phyloP scores from a whole-genome alignment of 2,113 vertebrate genomes.

The Callopanchax toddi region DNA sequence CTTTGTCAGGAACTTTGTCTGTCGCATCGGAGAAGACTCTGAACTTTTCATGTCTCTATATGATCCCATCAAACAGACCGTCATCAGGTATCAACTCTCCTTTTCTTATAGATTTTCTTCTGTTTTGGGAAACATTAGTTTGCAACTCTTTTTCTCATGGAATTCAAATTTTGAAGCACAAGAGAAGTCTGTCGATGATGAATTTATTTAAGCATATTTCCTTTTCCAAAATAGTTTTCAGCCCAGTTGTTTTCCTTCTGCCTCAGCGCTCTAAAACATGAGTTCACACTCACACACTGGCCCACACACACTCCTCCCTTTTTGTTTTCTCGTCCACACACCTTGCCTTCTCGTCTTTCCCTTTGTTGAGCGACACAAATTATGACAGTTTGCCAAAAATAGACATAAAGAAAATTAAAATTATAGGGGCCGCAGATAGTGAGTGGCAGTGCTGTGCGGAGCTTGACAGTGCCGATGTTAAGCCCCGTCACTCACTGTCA shows the following conservation, averaged over 20 bases:
- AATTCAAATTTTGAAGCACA: too few relatives aligned
- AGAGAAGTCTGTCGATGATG: too few relatives aligned
- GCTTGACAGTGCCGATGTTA: constrained; percentile 58
- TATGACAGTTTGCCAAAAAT: constrained; percentile 56
- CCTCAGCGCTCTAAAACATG: constrained; percentile 1
- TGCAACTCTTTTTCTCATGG: too few relatives aligned
- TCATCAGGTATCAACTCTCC: constrained; percentile 86
- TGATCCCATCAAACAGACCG: constrained; percentile 86
- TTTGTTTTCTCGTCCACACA: not conserved
- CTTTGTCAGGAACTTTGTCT: constrained; percentile 97
- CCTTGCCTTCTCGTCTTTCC: constrained; percentile 7
- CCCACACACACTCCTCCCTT: not conserved
- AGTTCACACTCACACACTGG: not conserved
- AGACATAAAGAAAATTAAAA: constrained; percentile 53
- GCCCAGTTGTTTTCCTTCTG: not conserved
- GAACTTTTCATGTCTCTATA: constrained; percentile 99
- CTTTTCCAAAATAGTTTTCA: not conserved
- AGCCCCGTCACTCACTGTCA: constrained; percentile 70
- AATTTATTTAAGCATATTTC: too few relatives aligned
- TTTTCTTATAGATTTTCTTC: not conserved
- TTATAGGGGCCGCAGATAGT: constrained; percentile 46
- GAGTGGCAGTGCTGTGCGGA: constrained; percentile 57
- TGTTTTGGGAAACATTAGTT: not conserved
- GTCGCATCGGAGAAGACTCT: constrained; percentile 94
- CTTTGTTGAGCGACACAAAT: constrained; percentile 31